phyloP scores from a whole-genome alignment of 2,888 invertebrate genomes.

The Orthosia cruda region DNA sequence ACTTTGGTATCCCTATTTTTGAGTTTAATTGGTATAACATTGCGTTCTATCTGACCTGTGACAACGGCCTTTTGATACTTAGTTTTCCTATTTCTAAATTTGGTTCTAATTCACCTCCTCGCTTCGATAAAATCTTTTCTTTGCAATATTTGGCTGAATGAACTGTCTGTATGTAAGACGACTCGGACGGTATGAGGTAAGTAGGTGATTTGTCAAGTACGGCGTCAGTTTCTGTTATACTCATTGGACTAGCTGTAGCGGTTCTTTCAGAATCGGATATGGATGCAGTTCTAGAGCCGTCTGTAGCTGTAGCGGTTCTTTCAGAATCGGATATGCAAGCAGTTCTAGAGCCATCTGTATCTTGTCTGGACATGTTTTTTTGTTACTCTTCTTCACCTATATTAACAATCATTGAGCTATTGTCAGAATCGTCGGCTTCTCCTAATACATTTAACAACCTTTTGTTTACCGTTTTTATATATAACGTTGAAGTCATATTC shows the following conservation, averaged over 20 bases:
- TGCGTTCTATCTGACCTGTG: too few species aligned
- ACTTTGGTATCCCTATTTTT: too few species aligned
- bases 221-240: neutral
- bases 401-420: conserved; percentile 3
- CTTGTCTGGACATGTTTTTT: too few species aligned
- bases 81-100: too few species aligned
- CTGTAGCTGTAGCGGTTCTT: neutral
- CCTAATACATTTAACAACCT: neutral
- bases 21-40: too few species aligned
- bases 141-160: neutral
- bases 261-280: conserved; percentile 6
- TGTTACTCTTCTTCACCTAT: neutral
- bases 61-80: too few species aligned
- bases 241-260: neutral
- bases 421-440: neutral
- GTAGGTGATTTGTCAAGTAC: neutral
- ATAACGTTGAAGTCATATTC: neutral
- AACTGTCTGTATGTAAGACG: conserved; percentile 8
- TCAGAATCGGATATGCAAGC: too few species aligned
- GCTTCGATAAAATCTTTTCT: too few species aligned
- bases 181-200: neutral
- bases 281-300: neutral
- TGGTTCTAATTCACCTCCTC: too few species aligned
- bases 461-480: neutral
- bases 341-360: too few species aligned